Evolutionary conservation across 2,888 invertebrate species (phyloP).

Genomic region (Amiota communis): DNA sequence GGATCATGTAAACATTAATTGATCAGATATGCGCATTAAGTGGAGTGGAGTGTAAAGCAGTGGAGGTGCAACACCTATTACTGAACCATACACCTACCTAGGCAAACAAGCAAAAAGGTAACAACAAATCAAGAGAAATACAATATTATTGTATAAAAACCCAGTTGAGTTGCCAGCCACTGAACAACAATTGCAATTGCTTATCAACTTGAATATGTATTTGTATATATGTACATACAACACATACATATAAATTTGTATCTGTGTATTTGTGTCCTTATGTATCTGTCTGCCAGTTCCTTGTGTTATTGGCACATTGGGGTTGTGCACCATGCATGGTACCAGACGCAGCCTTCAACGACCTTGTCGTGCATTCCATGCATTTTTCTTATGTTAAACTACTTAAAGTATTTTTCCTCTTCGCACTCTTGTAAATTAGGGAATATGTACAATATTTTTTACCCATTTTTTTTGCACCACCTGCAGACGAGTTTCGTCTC

Average conservation of each 20-base stretch:
- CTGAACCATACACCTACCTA: no score
- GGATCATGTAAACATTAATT: constrained; percentile 58
- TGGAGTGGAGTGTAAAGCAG: neutral
- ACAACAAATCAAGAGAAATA: constrained; percentile 31
- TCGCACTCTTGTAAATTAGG: constrained; percentile 63
- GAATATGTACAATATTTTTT: constrained; percentile 31
- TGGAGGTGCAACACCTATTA: no score
- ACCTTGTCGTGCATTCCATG: constrained; percentile 67
- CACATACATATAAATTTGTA: no score
- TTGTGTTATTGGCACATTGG: constrained; percentile 6
- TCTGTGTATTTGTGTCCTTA: no score
- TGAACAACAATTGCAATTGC: neutral
- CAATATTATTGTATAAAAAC: constrained; percentile 6
- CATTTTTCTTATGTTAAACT: constrained; percentile 61
- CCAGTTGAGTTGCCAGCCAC: neutral
- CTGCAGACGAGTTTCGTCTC: constrained; percentile 6
- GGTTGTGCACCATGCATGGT: constrained; percentile 38
- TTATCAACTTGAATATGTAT: neutral
- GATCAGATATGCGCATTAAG: constrained; percentile 56
- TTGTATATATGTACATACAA: no score
- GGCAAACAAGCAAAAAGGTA: neutral
- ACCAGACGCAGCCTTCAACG: constrained; percentile 55
- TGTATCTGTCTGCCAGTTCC: no score
- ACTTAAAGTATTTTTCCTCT: constrained; percentile 55
- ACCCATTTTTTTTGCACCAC: constrained; percentile 10